Conservation (phyloP, 2,113 vertebrate genomes). For the Mugil cephalus region DNA sequence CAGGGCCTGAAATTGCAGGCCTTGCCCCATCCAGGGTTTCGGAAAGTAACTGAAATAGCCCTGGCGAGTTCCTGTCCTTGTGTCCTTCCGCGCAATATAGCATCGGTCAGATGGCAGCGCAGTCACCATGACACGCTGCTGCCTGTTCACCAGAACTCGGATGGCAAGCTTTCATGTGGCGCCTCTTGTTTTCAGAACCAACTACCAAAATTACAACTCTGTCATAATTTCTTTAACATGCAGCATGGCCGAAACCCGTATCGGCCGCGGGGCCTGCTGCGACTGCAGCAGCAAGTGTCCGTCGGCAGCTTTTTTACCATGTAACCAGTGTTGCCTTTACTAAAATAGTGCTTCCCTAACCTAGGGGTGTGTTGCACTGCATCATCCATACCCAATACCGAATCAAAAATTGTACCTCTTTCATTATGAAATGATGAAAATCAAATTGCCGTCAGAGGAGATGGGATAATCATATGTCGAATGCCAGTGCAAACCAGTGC, state of each 20-base stretch:
- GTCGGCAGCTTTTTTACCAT: constrained; percentile 23
- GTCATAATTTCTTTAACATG: constrained; percentile 76
- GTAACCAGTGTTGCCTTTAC: constrained; percentile 12
- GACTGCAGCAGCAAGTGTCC: constrained; percentile 27
- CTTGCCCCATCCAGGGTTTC: constrained; percentile 69
- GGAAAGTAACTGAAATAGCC: constrained; percentile 79
- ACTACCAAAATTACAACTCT: constrained; percentile 78
- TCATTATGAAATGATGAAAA: neutral
- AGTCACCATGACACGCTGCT: constrained; percentile 64
- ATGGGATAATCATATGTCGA: no score
- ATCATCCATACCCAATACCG: neutral
- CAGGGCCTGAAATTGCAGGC: constrained; percentile 83
- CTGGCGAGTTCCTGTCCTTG: constrained; percentile 69
- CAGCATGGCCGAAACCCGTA: constrained; percentile 55
- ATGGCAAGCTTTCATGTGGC: constrained; percentile 78
- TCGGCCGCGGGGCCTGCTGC: constrained; percentile 46
- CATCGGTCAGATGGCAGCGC: constrained; percentile 72
- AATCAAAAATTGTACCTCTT: constrained; percentile 8
- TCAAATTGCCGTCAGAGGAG: no score
- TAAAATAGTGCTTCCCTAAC: neutral
- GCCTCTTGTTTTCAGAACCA: constrained; percentile 74
- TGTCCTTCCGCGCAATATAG: constrained; percentile 69
- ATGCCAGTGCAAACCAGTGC: neutral
- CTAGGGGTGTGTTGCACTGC: neutral
- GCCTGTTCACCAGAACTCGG: constrained; percentile 61